phyloP scores from a whole-genome alignment of 2,888 invertebrate species.

The Andrena bicolor region DNA sequence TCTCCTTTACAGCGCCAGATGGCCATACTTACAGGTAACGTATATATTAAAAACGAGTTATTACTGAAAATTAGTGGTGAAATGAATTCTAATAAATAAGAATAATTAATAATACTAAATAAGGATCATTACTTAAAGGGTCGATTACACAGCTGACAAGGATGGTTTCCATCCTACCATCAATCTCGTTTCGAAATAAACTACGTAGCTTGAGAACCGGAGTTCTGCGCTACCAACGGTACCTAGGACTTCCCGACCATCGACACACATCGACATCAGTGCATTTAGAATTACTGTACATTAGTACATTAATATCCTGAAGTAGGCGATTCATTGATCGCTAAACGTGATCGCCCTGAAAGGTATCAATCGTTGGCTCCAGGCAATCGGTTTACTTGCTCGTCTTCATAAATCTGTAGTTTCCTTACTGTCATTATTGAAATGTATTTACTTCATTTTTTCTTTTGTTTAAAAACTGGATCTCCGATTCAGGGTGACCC shows the following conservation, averaged over 20 bases:
- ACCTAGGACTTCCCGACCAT: slow-evolving; percentile 59
- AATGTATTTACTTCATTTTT: not conserved
- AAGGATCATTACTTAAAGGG: slow-evolving; percentile 72
- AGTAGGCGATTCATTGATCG: slow-evolving; percentile 54
- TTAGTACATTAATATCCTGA: slow-evolving; percentile 24
- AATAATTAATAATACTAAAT: not conserved
- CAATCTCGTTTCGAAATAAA: slow-evolving; percentile 76
- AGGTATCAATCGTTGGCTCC: not conserved
- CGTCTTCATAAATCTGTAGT: not conserved
- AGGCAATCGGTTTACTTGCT: slow-evolving; percentile 17
- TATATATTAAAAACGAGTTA: not conserved
- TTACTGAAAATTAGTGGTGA: not conserved
- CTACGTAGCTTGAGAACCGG: slow-evolving; percentile 27
- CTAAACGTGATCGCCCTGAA: slow-evolving; percentile 6
- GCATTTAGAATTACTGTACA: slow-evolving; percentile 55
- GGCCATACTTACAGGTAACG: slow-evolving; percentile 80
- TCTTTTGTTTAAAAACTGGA: not conserved
- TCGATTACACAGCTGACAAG: slow-evolving; percentile 83
- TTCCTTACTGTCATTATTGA: not conserved
- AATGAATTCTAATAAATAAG: not conserved
- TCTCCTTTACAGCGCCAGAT: slow-evolving; percentile 79
- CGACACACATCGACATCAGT: slow-evolving; percentile 44
- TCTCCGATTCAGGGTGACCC: not conserved
- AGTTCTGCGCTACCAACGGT: slow-evolving; percentile 43
- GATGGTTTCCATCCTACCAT: slow-evolving; percentile 83